Conservation (phyloP, 2,797 vertebrate species). For the Pterois miles region DNA sequence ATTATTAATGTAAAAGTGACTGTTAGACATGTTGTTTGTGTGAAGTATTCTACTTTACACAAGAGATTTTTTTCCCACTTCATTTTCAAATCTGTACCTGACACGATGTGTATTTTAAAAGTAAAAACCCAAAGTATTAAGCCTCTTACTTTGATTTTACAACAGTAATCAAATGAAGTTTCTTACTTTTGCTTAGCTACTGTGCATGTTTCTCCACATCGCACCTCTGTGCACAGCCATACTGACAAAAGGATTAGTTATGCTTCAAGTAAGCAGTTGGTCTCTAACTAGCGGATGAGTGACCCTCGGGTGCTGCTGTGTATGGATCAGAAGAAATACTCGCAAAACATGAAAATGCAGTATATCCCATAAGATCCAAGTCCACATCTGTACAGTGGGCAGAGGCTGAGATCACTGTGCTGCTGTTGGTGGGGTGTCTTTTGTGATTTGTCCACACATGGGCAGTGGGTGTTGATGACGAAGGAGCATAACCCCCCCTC, state of each 20-base stretch:
- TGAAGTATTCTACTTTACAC: slow-evolving; percentile 32
- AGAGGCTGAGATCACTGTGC: slow-evolving; percentile 9
- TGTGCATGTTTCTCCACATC: slow-evolving; percentile 8
- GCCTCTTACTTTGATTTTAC: neutral
- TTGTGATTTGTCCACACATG: slow-evolving; percentile 3
- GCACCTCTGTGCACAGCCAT: neutral
- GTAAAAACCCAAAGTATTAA: slow-evolving; percentile 24
- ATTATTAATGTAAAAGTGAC: slow-evolving; percentile 47
- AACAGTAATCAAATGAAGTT: neutral
- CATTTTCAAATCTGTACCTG: slow-evolving; percentile 38
- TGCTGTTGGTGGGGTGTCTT: neutral
- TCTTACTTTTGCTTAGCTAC: neutral
- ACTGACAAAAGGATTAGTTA: slow-evolving; percentile 36
- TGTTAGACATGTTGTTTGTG: slow-evolving; percentile 30
- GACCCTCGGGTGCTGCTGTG: neutral
- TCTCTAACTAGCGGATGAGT: neutral
- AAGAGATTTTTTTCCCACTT: slow-evolving; percentile 20
- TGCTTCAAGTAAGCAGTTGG: neutral
- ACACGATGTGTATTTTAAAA: slow-evolving; percentile 46
- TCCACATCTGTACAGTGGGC: neutral
- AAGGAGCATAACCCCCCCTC: slow-evolving; percentile 12
- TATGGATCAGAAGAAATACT: neutral
- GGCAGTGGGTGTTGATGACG: slow-evolving; percentile 56
- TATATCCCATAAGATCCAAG: neutral
- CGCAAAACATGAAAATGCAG: neutral